Evolutionary conservation across 2,888 invertebrate genomes (phyloP).

Genomic region (Pteria penguin): DNA sequence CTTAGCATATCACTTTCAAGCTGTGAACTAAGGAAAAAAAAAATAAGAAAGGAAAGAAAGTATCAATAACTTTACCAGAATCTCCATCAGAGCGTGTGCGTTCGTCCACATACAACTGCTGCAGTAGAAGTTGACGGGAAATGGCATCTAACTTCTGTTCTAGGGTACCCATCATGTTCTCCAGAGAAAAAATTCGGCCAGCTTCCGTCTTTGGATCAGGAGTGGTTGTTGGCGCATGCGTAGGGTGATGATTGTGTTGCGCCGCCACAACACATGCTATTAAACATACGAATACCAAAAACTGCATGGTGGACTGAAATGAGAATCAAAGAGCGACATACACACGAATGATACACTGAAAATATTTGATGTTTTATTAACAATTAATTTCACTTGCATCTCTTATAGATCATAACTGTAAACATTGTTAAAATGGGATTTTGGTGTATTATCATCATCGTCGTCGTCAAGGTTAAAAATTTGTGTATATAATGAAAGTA

Average conservation of each 20-base stretch:
- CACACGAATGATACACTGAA: no score
- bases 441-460: no score
- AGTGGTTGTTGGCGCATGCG: conserved; percentile 16
- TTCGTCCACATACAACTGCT: conserved; percentile 67
- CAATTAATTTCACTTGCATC: no score
- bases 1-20: no score
- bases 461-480: no score
- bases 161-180: not conserved
- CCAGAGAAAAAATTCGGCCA: conserved; percentile 5
- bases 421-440: no score
- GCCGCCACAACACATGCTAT: not conserved
- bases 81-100: conserved; percentile 52
- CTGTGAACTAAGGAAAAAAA: no score
- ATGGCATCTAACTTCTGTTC: conserved; percentile 25
- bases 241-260: not conserved
- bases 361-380: no score
- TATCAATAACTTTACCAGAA: conserved; percentile 27
- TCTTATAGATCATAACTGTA: no score
- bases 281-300: not conserved
- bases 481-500: no score
- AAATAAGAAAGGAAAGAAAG: not conserved
- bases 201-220: conserved; percentile 16
- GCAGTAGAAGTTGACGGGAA: conserved; percentile 64
- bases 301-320: not conserved
- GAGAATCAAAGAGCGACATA: no score